phyloP scores from a whole-genome alignment of 2,113 vertebrate species.

The Tichodroma muraria region DNA sequence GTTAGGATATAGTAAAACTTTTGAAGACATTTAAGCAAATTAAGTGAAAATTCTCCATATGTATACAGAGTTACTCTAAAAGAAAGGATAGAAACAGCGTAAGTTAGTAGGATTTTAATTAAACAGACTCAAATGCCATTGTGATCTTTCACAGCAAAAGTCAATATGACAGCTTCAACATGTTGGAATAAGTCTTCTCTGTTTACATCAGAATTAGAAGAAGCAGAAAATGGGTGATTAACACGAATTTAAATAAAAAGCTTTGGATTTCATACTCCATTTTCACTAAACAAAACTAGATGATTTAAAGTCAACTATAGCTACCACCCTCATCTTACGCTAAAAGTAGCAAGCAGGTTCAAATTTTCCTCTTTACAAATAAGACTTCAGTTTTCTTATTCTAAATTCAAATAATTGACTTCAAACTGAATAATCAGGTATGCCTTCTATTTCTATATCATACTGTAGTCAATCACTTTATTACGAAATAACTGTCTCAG shows the following conservation, averaged over 20 bases:
- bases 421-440: constrained; percentile 1
- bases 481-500: background rate
- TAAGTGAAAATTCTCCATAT: background rate
- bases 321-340: background rate
- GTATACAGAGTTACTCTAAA: background rate
- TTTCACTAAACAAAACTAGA: background rate
- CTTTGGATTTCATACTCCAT: background rate
- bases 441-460: constrained; percentile 5
- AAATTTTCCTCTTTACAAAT: background rate
- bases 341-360: background rate
- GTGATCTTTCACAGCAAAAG: background rate
- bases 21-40: background rate
- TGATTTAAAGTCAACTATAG: background rate
- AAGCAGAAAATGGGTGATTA: background rate
- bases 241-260: background rate
- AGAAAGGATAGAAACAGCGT: background rate
- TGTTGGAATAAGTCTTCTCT: background rate
- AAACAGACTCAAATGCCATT: background rate
- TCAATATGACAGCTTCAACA: background rate
- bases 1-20: background rate
- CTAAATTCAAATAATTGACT: background rate
- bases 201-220: background rate
- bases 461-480: background rate
- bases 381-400: background rate
- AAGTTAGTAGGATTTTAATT: background rate